A percentile compares a stretch with the other conserved stretches of the same genome.
These are phyloP conservation scores for Drosophila chauvacae DNA, from an alignment of 1,140 invertebrate genomes.

Conservation along the genomic window DNA sequence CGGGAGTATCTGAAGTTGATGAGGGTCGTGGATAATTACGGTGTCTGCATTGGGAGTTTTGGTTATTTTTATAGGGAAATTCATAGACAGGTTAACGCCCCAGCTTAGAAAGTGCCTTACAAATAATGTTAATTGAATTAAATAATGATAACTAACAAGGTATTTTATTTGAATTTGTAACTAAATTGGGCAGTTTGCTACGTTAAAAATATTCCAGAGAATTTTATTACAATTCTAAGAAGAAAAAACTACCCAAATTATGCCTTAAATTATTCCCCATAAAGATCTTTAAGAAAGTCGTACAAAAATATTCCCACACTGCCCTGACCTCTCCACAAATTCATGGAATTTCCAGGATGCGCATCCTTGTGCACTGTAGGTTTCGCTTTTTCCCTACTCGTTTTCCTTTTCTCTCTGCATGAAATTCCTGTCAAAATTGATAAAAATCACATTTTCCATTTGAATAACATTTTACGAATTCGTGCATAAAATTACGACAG, in stretches of 20 bases:
- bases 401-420: constrained; percentile 55
- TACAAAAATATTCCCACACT: background rate
- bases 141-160: background rate
- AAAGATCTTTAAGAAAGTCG: constrained; percentile 16
- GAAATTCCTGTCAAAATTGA: constrained; percentile 84
- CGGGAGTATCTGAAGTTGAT: constrained; percentile 46
- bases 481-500: constrained; percentile 83
- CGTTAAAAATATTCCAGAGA: background rate
- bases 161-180: too few relatives aligned
- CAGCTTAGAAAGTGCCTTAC: background rate
- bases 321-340: constrained; percentile 36
- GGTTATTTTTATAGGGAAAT: constrained; percentile 64
- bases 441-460: constrained; percentile 85
- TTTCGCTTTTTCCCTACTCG: constrained; percentile 36
- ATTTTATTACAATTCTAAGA: background rate
- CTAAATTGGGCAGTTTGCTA: background rate
- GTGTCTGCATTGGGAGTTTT: constrained; percentile 18
- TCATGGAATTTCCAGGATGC: constrained; percentile 25
- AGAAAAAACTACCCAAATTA: background rate
- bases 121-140: constrained; percentile 1
- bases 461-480: constrained; percentile 84
- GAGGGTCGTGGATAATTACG: constrained; percentile 71
- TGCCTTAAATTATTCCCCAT: constrained; percentile 3
- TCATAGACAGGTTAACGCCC: background rate
- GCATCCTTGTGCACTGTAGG: constrained; percentile 34